Evolutionary conservation across 2,797 vertebrate genomes (phyloP).

Genomic region (Paedocypris micromegethes): DNA sequence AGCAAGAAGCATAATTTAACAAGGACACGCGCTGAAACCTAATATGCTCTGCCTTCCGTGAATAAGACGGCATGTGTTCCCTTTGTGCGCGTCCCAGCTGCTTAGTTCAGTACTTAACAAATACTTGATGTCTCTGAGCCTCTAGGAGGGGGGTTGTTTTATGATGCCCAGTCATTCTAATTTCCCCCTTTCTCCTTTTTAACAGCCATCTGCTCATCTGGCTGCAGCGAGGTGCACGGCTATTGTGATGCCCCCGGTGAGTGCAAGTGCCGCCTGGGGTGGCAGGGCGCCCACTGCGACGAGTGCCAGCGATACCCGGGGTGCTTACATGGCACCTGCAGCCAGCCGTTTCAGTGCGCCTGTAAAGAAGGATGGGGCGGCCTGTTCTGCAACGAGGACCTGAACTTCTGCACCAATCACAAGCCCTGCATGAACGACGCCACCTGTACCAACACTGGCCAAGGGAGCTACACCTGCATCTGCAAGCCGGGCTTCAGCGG

Average conservation of each 20-base stretch:
- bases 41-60: conserved; percentile 65
- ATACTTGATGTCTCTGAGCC: conserved; percentile 58
- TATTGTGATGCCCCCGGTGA: conserved; percentile 72
- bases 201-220: conserved; percentile 75
- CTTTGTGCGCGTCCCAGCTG: conserved; percentile 70
- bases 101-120: conserved; percentile 63
- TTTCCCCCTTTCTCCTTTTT: conserved; percentile 51
- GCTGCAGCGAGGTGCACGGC: conserved; percentile 74
- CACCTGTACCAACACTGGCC: conserved; percentile 79
- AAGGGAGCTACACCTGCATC: conserved; percentile 80
- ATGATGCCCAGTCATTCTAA: conserved; percentile 52
- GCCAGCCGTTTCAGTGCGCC: conserved; percentile 74
- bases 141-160: conserved; percentile 44
- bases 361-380: conserved; percentile 83
- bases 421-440: conserved; percentile 73
- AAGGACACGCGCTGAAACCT: conserved; percentile 64
- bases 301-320: conserved; percentile 72
- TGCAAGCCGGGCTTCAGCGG: conserved; percentile 71
- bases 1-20: conserved; percentile 52
- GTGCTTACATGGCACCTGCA: conserved; percentile 75
- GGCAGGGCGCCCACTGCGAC: conserved; percentile 76
- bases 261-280: conserved; percentile 78
- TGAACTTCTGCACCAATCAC: conserved; percentile 86
- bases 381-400: conserved; percentile 78
- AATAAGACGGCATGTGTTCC: conserved; percentile 73